Conservation (phyloP, 2,797 vertebrate genomes). For the Trichosurus vulpecula region DNA sequence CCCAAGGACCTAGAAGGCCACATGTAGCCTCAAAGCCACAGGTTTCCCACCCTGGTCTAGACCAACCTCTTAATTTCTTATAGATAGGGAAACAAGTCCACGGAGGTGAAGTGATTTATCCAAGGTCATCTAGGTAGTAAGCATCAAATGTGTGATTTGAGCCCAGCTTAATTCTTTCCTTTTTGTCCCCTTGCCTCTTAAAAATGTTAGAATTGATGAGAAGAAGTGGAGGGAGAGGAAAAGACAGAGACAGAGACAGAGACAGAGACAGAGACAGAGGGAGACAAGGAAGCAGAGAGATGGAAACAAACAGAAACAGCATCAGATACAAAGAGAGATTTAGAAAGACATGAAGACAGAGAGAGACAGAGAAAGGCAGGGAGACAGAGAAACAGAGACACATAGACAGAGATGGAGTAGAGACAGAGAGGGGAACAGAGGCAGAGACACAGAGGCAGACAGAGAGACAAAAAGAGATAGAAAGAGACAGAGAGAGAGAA, state of each 20-base stretch:
- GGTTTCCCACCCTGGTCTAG: no score
- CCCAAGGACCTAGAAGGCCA: no score
- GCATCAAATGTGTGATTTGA: background rate
- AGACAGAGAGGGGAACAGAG: no score
- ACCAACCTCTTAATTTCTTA: no score
- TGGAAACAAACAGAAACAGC: background rate
- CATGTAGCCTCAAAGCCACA: no score
- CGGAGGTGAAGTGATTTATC: no score
- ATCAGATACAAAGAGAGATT: background rate
- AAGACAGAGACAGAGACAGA: background rate
- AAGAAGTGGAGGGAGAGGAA: background rate
- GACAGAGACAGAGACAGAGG: background rate
- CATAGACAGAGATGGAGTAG: no score
- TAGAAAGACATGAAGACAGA: background rate
- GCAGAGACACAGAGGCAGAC: no score
- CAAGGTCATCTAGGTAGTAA: no score
- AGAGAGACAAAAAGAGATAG: background rate
- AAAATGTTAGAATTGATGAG: background rate
- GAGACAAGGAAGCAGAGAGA: background rate
- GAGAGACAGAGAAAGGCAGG: background rate
- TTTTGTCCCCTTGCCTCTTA: background rate
- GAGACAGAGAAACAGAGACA: background rate
- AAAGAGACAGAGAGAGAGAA: background rate
- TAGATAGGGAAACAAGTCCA: no score
- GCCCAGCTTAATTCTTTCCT: background rate